Base-by-base conservation (phyloP, 1,140 invertebrate species). In the Drosophila bifasciata region DNA sequence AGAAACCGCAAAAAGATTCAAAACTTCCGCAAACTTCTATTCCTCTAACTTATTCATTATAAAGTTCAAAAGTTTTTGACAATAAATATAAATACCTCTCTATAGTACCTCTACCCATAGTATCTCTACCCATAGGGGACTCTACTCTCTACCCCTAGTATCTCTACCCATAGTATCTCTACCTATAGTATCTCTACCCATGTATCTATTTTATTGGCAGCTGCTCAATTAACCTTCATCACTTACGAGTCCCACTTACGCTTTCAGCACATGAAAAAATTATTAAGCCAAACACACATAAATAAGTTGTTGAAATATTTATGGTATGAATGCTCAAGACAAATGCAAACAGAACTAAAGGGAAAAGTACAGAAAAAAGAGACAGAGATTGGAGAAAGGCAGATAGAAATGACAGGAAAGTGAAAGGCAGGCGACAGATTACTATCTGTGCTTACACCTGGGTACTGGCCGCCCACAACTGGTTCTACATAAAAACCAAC, bases 251-350 rank as follows among this genome's bases (percentile, higher is more conserved):
- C 43, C n/a, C 16, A 44, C 48, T 53, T 68, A 67, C 1, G 28
- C 61, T 67, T 39, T 41, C 32, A 19, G 16, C 63, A 56, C 63
- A 56, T 67, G 64, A 41, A 67, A 55, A 55, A 68, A 68, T 68
- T 23, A 68, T 68, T 28, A 40, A 36, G 62, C 32, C 50, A 39
- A n/a, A n/a, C n/a, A 56, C 49, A 68, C 49, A 56, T 68, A 68
- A 68, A 69, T 69, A 69, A 68, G 56, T 56, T 69, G 62, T 56
- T 68, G 13, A 69, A 68, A 68, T 69, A 69, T 69, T 69, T 69
- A 69, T 69, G 55, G 68, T 69, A 69, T 69, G 55, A 68, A 40
- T 66, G 66, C 41, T 23, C 50, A 9, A 28, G 36, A 40, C 50
- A 56, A 48, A 64, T 56, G 66, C 40, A 69, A 69, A 43, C 62